phyloP scores from a whole-genome alignment of 2,797 vertebrate genomes.

The Australoheros facetus region DNA sequence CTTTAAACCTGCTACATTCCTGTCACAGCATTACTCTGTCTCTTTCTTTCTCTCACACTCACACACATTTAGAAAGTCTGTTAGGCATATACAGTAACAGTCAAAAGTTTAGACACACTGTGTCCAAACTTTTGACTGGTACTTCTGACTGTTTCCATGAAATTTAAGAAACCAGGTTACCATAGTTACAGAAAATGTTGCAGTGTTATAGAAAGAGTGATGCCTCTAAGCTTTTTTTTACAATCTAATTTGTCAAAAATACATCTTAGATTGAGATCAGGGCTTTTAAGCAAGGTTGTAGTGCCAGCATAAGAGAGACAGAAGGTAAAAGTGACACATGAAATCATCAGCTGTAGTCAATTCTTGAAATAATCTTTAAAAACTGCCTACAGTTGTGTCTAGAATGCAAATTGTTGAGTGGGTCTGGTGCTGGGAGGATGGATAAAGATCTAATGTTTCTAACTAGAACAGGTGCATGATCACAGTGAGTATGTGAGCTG shows the following conservation, averaged over 20 bases:
- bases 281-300: not conserved
- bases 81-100: not conserved
- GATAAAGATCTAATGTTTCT: slow-evolving; percentile 16
- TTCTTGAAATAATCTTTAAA: slow-evolving; percentile 8
- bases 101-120: no score
- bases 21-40: slow-evolving; percentile 1
- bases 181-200: not conserved
- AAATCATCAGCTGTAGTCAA: slow-evolving; percentile 27
- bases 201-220: not conserved
- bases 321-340: slow-evolving; percentile 15
- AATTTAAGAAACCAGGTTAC: not conserved
- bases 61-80: not conserved
- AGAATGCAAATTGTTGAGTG: slow-evolving; percentile 14
- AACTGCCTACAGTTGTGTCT: slow-evolving; percentile 1
- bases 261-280: not conserved
- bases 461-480: slow-evolving; percentile 48
- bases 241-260: not conserved
- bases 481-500: slow-evolving; percentile 32
- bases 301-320: not conserved
- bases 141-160: not conserved
- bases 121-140: no score
- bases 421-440: slow-evolving; percentile 20
- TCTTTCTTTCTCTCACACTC: not conserved
- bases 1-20: not conserved
- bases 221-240: no score